A percentile compares a stretch with the other conserved stretches of the same genome.
Evolutionary conservation across 92 coral and sea anemone genomes (phyloP).

Genomic region (Siderastrea radians): DNA sequence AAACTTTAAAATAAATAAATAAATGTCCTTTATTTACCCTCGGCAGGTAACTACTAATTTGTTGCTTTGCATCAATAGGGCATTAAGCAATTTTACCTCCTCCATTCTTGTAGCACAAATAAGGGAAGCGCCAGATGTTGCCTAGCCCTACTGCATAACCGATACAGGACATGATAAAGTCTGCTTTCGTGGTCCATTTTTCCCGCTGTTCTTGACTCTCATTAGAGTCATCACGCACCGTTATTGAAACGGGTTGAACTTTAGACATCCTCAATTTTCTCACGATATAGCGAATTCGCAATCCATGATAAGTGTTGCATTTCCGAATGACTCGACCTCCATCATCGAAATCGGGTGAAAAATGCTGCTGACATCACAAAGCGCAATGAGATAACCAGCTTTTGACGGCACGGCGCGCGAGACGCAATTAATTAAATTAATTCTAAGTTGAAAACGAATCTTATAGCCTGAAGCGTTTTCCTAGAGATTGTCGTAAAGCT

Average conservation of each 20-base stretch:
- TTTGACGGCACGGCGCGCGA: not conserved
- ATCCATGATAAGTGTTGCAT: not conserved
- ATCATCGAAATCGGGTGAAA: not conserved
- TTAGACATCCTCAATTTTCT: not conserved
- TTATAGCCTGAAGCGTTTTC: too few relatives aligned
- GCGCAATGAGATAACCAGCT: not conserved
- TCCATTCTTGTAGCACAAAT: conserved; percentile 51
- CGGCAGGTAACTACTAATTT: not conserved
- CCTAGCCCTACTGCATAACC: conserved; percentile 51
- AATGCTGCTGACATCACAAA: not conserved
- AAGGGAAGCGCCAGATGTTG: conserved; percentile 49
- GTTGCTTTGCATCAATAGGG: too few relatives aligned
- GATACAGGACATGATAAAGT: conserved; percentile 39
- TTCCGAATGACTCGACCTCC: conserved; percentile 7
- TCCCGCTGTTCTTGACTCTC: conserved; percentile 26
- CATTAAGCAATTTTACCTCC: conserved; percentile 18
- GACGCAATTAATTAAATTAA: not conserved
- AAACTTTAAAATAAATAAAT: too few relatives aligned
- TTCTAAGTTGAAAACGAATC: not conserved
- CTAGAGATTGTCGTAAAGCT: too few relatives aligned
- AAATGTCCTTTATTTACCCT: too few relatives aligned
- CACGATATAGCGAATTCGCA: not conserved
- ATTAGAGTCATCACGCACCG: not conserved
- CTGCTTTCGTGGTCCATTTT: conserved; percentile 45
- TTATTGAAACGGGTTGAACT: conserved; percentile 23